Base-by-base conservation (phyloP, 2,113 vertebrate species). In the Pseudopodoces humilis region DNA sequence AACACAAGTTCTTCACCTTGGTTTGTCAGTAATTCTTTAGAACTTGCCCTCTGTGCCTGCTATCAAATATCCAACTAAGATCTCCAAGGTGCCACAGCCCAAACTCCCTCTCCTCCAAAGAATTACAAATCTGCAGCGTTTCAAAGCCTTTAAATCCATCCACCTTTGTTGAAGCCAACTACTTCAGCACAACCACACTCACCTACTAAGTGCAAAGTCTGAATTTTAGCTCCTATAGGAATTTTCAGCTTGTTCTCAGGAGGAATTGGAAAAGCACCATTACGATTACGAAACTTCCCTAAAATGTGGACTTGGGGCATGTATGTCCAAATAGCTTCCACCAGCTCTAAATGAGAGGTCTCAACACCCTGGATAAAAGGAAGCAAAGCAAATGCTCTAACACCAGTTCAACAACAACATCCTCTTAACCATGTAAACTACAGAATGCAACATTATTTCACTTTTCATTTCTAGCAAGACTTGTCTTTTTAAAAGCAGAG, bases 301-400 rank as follows among this genome's bases (percentile, higher is more conserved):
- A 99, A 97, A 92, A 99, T 99, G 96, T 99, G 99, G 96, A 99
- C 99, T 94, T 99, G 99, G n/a, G 99, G 99, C 99, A 99, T 99
- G 74, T 99, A 99, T 86, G 99, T 99, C 99, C 99, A 99, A 96
- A 99, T 99, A 94, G 99, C 99, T 97, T 99, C 99, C 93, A 99
- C 99, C 94, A 99, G 97, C 95, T 99, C 99, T 96, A 99, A 97
- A 96, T 99, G 99, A 65, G 99, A 99, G 10, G 99, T 99, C 97
- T 99, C 99, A 83, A 99, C 99, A 90, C 99, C 99, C 99, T 99
- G 95, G 47, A 95, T 93, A 95, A 95, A 89, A 96, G 77, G 24
- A 92, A 94, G 94, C 52, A 90, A 91, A 82, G 59, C 83, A 97
- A 81, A 71, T 41, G 81, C 83, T 82, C 69, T 93, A 91, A 81